Conservation (phyloP, 2,888 invertebrate species). For the Priapulus caudatus region DNA sequence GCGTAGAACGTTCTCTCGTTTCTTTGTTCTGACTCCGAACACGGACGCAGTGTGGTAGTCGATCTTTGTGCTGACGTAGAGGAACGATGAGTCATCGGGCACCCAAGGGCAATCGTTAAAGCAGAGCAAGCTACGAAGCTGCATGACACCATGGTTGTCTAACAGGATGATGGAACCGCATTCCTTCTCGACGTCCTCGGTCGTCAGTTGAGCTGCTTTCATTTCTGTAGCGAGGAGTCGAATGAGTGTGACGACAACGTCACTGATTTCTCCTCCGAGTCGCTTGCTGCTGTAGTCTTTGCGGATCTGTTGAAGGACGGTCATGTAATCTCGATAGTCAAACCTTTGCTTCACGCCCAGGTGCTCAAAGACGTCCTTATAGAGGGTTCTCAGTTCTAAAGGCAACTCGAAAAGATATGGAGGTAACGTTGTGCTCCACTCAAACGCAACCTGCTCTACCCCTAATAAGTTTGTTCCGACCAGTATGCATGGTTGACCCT, state of each 20-base stretch:
- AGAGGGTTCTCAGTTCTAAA: conserved; percentile 17
- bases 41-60: not conserved
- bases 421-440: conserved; percentile 19
- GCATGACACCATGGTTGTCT: conserved; percentile 23
- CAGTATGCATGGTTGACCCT: not conserved
- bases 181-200: conserved; percentile 6
- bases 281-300: conserved; percentile 9
- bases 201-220: conserved; percentile 6
- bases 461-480: not conserved
- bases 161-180: conserved; percentile 25
- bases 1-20: not conserved
- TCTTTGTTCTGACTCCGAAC: conserved; percentile 1
- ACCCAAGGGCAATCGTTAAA: conserved; percentile 26
- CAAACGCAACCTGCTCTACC: conserved; percentile 15
- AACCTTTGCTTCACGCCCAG: conserved; percentile 22
- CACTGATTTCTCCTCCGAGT: conserved; percentile 9
- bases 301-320: conserved; percentile 17
- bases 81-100: conserved; percentile 12
- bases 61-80: not conserved
- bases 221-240: not conserved
- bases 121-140: conserved; percentile 22
- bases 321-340: conserved; percentile 18
- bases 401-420: conserved; percentile 23
- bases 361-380: conserved; percentile 16
- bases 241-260: not conserved